Percentiles rank a stretch among this genome's conserved stretches.
Conservation (phyloP, 1,140 invertebrate species). For the Drosophila yakuba region DNA sequence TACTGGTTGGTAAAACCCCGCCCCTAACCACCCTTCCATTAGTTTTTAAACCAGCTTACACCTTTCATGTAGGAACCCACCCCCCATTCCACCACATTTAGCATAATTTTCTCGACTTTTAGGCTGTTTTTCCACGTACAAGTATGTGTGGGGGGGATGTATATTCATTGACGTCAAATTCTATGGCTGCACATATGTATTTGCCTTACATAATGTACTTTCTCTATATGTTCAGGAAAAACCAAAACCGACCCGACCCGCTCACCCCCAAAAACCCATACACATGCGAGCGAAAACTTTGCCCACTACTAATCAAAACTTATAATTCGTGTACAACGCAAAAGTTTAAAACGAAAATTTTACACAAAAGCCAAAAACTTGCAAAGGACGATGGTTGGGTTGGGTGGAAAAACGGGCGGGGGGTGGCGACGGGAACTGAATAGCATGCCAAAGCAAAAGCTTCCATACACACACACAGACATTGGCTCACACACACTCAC, state of each 20-base stretch:
- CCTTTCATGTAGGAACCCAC: conserved; percentile 16
- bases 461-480: conserved; percentile 52
- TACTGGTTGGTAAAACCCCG: conserved; percentile 8
- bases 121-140: conserved; percentile 57
- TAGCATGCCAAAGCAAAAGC: conserved; percentile 47
- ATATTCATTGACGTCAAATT: conserved; percentile 60
- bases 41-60: conserved; percentile 41
- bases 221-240: conserved; percentile 7
- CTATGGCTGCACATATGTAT: conserved; percentile 62
- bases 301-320: conserved; percentile 83
- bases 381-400: conserved; percentile 32
- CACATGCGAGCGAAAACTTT: conserved; percentile 68
- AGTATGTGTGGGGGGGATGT: conserved; percentile 19
- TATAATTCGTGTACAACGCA: conserved; percentile 82
- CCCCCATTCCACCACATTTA: conserved; percentile 29
- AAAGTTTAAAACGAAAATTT: conserved; percentile 82
- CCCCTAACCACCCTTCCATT: conserved; percentile 35
- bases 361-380: conserved; percentile 80
- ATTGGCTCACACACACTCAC: conserved; percentile 26
- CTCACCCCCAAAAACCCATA: conserved; percentile 19
- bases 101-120: conserved; percentile 54
- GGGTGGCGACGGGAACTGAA: conserved; percentile 26
- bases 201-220: conserved; percentile 52
- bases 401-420: neutral
- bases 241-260: conserved; percentile 4